These are phyloP conservation scores for Psettodes erumei DNA, from an alignment of 2,113 vertebrate species.

Conservation along the genomic window DNA sequence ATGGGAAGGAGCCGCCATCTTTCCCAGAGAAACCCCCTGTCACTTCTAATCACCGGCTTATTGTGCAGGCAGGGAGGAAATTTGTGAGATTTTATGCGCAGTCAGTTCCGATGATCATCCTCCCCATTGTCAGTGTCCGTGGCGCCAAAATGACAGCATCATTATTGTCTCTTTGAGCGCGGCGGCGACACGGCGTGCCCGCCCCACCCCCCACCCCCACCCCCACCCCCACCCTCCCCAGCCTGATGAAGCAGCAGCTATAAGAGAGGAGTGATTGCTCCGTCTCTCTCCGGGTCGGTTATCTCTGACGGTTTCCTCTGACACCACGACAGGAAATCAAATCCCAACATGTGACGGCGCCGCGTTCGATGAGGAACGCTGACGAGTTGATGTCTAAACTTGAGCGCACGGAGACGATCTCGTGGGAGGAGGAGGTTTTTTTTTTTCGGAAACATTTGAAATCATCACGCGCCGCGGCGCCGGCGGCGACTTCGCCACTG, in stretches of 20 bases:
- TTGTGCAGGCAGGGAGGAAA: conserved; percentile 61
- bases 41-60: conserved; percentile 70
- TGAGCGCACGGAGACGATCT: background rate
- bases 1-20: conserved; percentile 49
- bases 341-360: background rate
- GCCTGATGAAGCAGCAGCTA: conserved; percentile 58
- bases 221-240: conserved; percentile 49
- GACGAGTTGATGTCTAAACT: background rate
- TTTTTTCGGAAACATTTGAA: conserved; percentile 5
- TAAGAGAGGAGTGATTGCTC: conserved; percentile 54
- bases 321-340: conserved; percentile 30
- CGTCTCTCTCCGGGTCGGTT: conserved; percentile 19
- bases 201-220: too few species aligned
- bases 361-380: background rate
- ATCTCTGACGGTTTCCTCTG: conserved; percentile 44
- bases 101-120: conserved; percentile 75
- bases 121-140: conserved; percentile 59
- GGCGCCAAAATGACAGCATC: conserved; percentile 67
- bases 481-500: conserved; percentile 24
- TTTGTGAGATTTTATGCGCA: conserved; percentile 78
- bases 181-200: conserved; percentile 53
- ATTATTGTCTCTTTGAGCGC: conserved; percentile 68
- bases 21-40: conserved; percentile 62
- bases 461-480: conserved; percentile 25
- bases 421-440: background rate